Evolutionary conservation across 2,113 vertebrate genomes (phyloP), one percentile per base, ranked within the genome.

Genomic region (Pipra filicauda): DNA sequence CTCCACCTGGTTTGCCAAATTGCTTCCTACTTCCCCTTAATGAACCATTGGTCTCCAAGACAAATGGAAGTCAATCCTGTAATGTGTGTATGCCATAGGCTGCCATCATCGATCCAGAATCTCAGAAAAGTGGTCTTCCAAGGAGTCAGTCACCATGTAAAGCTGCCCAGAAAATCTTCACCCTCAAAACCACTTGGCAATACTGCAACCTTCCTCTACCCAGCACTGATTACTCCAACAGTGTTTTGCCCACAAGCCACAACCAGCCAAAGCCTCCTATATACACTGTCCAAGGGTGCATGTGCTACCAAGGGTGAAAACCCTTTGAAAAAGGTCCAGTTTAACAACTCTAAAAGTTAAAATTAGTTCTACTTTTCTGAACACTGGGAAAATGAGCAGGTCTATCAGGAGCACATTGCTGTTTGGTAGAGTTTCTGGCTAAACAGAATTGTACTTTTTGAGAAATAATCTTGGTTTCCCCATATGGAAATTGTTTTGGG

Each of bases 351-450:
- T 33, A 28, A 54, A 35, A 33, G 11, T 44, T 43, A 55, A 75
- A 86, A 65, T 49, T 16, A 23, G 4, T 27, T 59, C 12, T 52
- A 8, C 5, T 43, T 79, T 48, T 9, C 18, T 8, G 33, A 81
- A 57, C 23, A 62, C 3, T 20, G 10, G 5, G 37, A 54, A 43
- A 41, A 30, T 2, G 20, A 19, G 28, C 23, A 70, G 17, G 16
- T 31, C 51, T 64, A 4, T n/a, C 9, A 43, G 24, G 31, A 0
- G 1, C 20, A 44, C 0, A 41, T 21, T 54, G 27, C 51, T 52
- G 51, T 52, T 15, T 59, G 33, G 31, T 39, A 70, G 31, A 39
- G 17, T 46, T 80, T 69, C 66, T 72, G 67, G n/a, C 23, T 30
- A 61, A 73, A 48, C 3, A 86, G 37, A 86, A 57, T 2, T 41